Evolutionary conservation across 2,113 vertebrate species (phyloP), one percentile per base, ranked within the genome.

Genomic region (Leucopsar rothschildi): DNA sequence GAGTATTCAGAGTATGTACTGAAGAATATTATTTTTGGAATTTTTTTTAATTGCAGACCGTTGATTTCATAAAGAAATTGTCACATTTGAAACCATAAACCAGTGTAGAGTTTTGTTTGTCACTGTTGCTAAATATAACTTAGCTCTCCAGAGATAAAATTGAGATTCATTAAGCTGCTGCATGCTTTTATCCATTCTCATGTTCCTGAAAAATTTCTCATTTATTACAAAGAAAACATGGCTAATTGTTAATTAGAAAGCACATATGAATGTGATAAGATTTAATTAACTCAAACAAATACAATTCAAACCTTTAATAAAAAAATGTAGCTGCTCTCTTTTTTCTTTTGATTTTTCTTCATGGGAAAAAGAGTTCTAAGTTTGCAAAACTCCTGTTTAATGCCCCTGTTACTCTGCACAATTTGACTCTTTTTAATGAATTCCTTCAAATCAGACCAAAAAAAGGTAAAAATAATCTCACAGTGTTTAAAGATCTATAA

Each of bases 251-350:
- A 97, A 97, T 97, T 97, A 96, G 64, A 94, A 94, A 92, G 57
- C 75, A 94, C 85, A 91, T 56, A 77, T 8, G 23, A 95, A 95
- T 94, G 90, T 95, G 94, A 85, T 96, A 91, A 94, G 90, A 94
- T 97, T 96, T 97, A 97, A 97, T 97, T 97, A 97, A 96, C 77
- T 66, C 90, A 82, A 93, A 87, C 76, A 97, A 97, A 97, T 92
- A 82, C 63, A 95, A 92, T 57, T 80, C 76, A 92, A 94, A 91
- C 20, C 44, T 95, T 91, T 88, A 93, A 92, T 94, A 92, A 93
- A 89, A 82, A 80, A 66, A 79, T 90, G 89, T 91, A 80, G 15
- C 57, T 94, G 64, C 29, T 61, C 47, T 50, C 35, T 71, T 47
- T 49, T 7, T 42, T 8, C 2, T 12, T 31, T 8, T 10, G 24